These are phyloP conservation scores for Spodoptera litura DNA, from an alignment of 1,140 invertebrate species.

Conservation along the genomic window DNA sequence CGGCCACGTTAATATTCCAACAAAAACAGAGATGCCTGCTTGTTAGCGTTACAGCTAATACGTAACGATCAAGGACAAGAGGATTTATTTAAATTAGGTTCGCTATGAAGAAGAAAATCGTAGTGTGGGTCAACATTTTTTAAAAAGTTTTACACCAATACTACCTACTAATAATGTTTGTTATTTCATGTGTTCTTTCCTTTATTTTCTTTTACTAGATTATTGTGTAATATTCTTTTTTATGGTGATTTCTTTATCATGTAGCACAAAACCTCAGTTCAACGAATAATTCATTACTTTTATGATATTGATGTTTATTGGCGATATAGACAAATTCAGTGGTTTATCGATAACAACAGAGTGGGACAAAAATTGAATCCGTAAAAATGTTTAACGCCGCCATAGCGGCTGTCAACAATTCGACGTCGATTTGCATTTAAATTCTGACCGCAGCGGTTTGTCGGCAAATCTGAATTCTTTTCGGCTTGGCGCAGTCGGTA, in stretches of 20 bases:
- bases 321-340: not conserved
- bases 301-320: too few species aligned
- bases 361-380: not conserved
- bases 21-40: slow-evolving; percentile 14
- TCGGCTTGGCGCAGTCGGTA: not conserved
- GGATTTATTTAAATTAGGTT: slow-evolving; percentile 33
- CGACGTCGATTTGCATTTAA: slow-evolving; percentile 22
- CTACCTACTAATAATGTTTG: too few species aligned
- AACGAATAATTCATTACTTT: too few species aligned
- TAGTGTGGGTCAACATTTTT: too few species aligned
- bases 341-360: not conserved
- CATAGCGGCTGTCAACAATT: slow-evolving; percentile 20
- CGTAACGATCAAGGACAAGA: slow-evolving; percentile 36
- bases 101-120: not conserved
- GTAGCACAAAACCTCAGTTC: too few species aligned
- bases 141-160: too few species aligned
- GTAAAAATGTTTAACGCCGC: slow-evolving; percentile 4
- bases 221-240: too few species aligned
- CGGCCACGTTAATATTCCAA: slow-evolving; percentile 7
- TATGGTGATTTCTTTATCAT: too few species aligned
- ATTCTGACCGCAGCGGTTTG: slow-evolving; percentile 24
- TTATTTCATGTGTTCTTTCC: too few species aligned
- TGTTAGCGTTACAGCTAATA: slow-evolving; percentile 30
- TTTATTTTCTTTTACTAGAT: too few species aligned
- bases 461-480: slow-evolving; percentile 27